Evolutionary conservation across 1,140 invertebrate species (phyloP).

Genomic region (Drosophila guanche): DNA sequence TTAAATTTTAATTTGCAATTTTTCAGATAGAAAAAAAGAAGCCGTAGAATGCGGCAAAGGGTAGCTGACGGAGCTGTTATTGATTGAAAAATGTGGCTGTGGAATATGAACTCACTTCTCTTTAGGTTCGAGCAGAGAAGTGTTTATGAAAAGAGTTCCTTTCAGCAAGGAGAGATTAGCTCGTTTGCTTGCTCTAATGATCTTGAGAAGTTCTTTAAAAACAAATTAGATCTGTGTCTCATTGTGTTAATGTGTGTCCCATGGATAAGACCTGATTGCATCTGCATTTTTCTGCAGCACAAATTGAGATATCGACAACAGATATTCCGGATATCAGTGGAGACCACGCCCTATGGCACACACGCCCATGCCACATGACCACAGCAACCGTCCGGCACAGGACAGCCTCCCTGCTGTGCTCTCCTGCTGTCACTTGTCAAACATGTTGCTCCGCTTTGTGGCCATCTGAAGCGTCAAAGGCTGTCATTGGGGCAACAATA

Average conservation of each 20-base stretch:
- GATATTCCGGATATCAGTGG: conserved; percentile 9
- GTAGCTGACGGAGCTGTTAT: not conserved
- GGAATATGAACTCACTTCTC: too few species aligned
- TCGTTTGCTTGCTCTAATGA: too few species aligned
- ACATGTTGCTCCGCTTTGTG: conserved; percentile 63
- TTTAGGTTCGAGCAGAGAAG: too few species aligned
- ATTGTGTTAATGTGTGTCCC: too few species aligned
- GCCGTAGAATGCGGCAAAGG: not conserved
- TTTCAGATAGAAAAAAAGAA: conserved; percentile 8
- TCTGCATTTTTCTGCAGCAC: not conserved
- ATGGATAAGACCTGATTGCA: not conserved
- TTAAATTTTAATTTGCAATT: conserved; percentile 79
- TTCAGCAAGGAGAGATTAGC: too few species aligned
- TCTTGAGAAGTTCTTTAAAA: too few species aligned
- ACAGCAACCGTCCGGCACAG: not conserved
- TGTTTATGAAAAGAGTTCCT: too few species aligned
- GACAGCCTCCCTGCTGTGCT: conserved; percentile 11
- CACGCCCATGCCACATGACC: conserved; percentile 29
- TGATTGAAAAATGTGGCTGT: conserved; percentile 11
- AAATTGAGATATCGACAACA: conserved; percentile 7
- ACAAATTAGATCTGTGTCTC: too few species aligned
- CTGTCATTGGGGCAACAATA: conserved; percentile 23
- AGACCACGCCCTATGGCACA: conserved; percentile 1
- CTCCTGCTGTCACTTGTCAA: conserved; percentile 65
- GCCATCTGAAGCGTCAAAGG: conserved; percentile 38